These are phyloP conservation scores for Ochropleura plecta DNA, from an alignment of 2,888 invertebrate genomes.

Conservation along the genomic window DNA sequence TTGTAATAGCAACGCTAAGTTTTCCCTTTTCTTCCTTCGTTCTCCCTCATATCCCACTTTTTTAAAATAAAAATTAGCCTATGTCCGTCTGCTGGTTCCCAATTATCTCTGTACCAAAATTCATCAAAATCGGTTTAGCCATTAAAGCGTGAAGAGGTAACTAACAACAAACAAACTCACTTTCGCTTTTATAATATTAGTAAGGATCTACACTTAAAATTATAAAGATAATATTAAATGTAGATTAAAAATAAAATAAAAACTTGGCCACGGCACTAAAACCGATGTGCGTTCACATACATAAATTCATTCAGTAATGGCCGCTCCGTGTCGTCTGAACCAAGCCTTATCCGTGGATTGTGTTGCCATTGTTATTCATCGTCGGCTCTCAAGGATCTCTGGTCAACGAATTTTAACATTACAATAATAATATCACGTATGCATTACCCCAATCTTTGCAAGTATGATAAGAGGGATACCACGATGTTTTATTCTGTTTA, in stretches of 20 bases:
- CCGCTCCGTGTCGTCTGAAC: constrained; percentile 78
- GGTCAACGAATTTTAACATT: constrained; percentile 76
- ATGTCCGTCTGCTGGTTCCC: too few species aligned
- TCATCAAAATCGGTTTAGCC: too few species aligned
- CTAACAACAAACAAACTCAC: too few species aligned
- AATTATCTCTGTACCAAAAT: too few species aligned
- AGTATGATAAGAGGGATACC: constrained; percentile 51
- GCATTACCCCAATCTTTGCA: constrained; percentile 55
- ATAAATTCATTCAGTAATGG: constrained; percentile 89
- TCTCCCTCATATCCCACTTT: too few species aligned
- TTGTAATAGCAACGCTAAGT: too few species aligned
- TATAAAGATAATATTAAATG: too few species aligned
- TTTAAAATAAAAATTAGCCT: too few species aligned
- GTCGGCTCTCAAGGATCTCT: constrained; percentile 74
- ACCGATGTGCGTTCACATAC: constrained; percentile 72
- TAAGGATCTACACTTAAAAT: too few species aligned
- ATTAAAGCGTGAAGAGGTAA: too few species aligned
- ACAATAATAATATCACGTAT: constrained; percentile 75
- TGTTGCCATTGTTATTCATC: constrained; percentile 84
- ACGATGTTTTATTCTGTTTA: constrained; percentile 34
- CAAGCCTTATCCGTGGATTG: constrained; percentile 74
- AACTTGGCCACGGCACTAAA: constrained; percentile 41
- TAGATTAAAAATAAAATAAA: constrained; percentile 25
- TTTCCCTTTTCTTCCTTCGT: too few species aligned
- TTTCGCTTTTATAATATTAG: too few species aligned